Percentiles rank a stretch among this genome's conserved stretches.
phyloP scores from a whole-genome alignment of 1,140 invertebrate species.

The Drosophila yakuba region DNA sequence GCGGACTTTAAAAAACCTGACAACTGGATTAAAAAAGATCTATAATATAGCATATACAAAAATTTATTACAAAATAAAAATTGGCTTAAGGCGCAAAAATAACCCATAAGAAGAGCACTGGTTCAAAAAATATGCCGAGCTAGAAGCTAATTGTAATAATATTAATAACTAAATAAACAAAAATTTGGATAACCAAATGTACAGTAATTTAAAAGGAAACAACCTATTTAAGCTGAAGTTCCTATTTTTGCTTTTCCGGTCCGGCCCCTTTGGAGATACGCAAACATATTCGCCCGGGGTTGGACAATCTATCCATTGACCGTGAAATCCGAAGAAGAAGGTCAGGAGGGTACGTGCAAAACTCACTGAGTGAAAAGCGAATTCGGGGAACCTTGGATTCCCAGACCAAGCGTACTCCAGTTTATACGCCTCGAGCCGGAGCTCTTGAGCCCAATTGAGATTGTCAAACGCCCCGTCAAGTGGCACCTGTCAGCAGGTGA shows the following conservation, averaged over 20 bases:
- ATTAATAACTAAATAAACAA: no score
- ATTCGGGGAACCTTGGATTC: slow-evolving; percentile 40
- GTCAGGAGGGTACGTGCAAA: slow-evolving; percentile 26
- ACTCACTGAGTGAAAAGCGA: slow-evolving; percentile 15
- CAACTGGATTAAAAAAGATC: not conserved
- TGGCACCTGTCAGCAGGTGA: slow-evolving; percentile 46
- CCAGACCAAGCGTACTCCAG: slow-evolving; percentile 60
- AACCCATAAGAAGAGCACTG: no score
- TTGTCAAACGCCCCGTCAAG: slow-evolving; percentile 78
- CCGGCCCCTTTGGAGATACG: slow-evolving; percentile 19
- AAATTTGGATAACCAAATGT: not conserved
- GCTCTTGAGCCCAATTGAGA: slow-evolving; percentile 68
- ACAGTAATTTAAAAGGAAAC: no score
- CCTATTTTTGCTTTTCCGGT: slow-evolving; percentile 26
- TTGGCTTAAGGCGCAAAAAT: no score
- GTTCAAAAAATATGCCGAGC: not conserved
- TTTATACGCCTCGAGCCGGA: slow-evolving; percentile 62
- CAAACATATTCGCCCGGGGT: slow-evolving; percentile 15
- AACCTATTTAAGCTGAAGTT: no score
- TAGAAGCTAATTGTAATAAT: not conserved
- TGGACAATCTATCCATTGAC: slow-evolving; percentile 19
- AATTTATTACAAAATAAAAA: no score
- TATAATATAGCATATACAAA: not conserved
- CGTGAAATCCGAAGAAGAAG: slow-evolving; percentile 34
- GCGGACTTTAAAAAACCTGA: not conserved